Base-by-base conservation (phyloP, 2,113 vertebrate species). In the Cathartes aura region DNA sequence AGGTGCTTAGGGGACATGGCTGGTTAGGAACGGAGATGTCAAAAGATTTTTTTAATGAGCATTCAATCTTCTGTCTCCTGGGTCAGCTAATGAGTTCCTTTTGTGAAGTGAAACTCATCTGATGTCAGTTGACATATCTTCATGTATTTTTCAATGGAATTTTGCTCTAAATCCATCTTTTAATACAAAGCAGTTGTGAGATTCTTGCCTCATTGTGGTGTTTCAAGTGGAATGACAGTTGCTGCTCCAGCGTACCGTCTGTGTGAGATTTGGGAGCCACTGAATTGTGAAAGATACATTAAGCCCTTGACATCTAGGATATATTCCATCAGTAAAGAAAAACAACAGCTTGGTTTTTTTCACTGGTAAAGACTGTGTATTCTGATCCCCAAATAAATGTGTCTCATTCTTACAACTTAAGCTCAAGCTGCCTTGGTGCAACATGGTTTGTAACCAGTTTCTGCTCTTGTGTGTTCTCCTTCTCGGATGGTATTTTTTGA, bases 341-440 rank as follows among this genome's bases (percentile, higher is more conserved):
- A 93, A 60, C 29, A 73, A 13, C 30, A 53, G 12, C 7, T 91
- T 50, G 2, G 8, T 70, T 56, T 30, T 47, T 20, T 5, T 32
- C 4, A 3, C 53, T 47, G 73, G 53, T 93, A 36, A 82, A 85
- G 22, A 82, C 27, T 63, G 19, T 83, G 80, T 95, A 30, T 96
- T 95, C 80, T 68, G 84, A 82, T 82, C 59, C 82, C 43, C 50
- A 64, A 72, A 91, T 95, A 96, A 93, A 96, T 81, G 47, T n/a
- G 72, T 34, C 64, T 71, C 11, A 8, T 80, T 83, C 48, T 60
- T 82, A 56, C n/a, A 70, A 8, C 50, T 89, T 82, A 45, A 45
- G n/a, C 32, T 94, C 34, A 82, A 63, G 21, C 40, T 91, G 21
- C 38, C 20, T 43, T 81, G 36, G 47, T 38, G 15, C 48, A 36